phyloP scores from a whole-genome alignment of 2,113 vertebrate genomes.

The Pygoscelis adeliae region DNA sequence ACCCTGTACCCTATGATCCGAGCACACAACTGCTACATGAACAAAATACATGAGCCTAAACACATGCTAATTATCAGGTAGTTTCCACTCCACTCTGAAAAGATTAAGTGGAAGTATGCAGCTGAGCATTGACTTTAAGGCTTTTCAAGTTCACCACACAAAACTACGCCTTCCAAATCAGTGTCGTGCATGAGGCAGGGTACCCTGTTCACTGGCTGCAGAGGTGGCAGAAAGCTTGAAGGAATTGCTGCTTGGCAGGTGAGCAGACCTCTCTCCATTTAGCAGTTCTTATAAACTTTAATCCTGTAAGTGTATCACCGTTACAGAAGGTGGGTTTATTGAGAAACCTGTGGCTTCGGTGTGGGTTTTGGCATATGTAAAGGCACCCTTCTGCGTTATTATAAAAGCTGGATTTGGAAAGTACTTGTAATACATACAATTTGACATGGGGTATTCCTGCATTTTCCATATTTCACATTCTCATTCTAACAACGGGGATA shows the following conservation, averaged over 20 bases:
- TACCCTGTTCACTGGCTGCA: background rate
- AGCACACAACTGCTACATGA: background rate
- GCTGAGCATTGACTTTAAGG: background rate
- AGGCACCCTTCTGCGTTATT: background rate
- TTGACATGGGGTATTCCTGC: background rate
- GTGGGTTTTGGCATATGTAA: background rate
- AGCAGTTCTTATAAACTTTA: constrained; percentile 5
- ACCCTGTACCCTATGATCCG: background rate
- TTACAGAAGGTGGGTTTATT: constrained; percentile 31
- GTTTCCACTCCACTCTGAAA: background rate
- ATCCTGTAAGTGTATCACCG: background rate
- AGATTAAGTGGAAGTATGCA: background rate
- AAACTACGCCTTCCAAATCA: background rate
- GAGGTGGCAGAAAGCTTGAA: background rate
- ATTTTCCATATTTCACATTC: background rate
- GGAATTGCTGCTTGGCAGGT: constrained; percentile 32
- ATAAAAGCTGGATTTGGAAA: constrained; percentile 29
- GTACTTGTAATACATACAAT: background rate
- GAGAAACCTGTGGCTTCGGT: background rate
- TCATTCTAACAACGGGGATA: background rate
- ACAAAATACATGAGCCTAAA: background rate
- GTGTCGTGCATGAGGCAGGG: background rate
- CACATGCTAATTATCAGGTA: background rate
- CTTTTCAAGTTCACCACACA: background rate
- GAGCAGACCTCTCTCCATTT: background rate